A percentile compares a stretch with the other conserved stretches of the same genome.
phyloP scores from a whole-genome alignment of 2,797 vertebrate genomes.

The Halcyon leucocephala region DNA sequence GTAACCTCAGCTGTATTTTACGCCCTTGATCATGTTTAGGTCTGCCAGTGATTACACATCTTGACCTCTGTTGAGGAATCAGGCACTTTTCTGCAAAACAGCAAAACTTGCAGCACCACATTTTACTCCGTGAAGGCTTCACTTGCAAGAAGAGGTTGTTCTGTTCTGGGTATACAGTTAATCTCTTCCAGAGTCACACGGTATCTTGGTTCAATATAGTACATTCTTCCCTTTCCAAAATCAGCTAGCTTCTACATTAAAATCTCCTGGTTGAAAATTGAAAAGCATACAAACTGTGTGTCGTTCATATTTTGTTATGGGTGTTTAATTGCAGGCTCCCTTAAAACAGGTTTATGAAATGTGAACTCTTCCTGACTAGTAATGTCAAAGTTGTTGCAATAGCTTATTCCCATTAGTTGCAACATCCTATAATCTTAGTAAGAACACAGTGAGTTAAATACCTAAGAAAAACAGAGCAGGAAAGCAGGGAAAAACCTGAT shows the following conservation, averaged over 20 bases:
- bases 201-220: background rate
- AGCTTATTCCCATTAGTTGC: slow-evolving; percentile 11
- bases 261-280: background rate
- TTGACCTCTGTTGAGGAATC: background rate
- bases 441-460: background rate
- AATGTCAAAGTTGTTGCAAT: slow-evolving; percentile 8
- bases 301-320: background rate
- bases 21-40: background rate
- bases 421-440: slow-evolving; percentile 12
- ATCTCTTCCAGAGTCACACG: background rate
- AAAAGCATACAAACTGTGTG: background rate
- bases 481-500: background rate
- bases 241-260: background rate
- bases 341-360: background rate
- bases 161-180: background rate
- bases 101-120: background rate
- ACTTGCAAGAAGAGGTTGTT: background rate
- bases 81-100: background rate
- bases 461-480: background rate
- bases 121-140: background rate
- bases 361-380: background rate
- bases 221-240: background rate
- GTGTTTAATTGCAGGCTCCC: background rate
- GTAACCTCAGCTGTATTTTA: background rate
- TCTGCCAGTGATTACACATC: background rate